Base-by-base conservation (phyloP, 2,797 vertebrate genomes). In the Pipistrellus pipistrellus region DNA sequence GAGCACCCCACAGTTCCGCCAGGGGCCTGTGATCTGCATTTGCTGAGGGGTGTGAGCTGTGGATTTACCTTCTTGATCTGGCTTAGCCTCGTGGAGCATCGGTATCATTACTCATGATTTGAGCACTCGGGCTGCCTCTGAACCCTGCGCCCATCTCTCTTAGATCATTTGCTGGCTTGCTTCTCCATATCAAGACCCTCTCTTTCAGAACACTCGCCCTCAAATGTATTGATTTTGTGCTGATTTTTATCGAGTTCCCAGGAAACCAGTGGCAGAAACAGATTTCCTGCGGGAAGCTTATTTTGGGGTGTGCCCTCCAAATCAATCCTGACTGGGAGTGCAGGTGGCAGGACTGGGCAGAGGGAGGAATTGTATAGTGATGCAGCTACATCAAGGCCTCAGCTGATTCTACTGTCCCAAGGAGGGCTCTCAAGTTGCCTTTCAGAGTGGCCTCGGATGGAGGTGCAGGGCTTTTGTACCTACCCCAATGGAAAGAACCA, bases 241-340 rank as follows among this genome's bases (percentile, higher is more conserved):
- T 21, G 7, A 38, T 87, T 81, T 90, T 44, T 14, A 25, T 62
- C 2, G 0, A n/a, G 66, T 88, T 81, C 35, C 55, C 44, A 15
- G 87, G 48, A 89, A 44, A 35, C 21, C 68, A 32, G 0, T 38
- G 84, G n/a, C 11, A 11, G 32, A 76, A 59, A 27, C 13, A 12
- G 27, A 23, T 53, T 27, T 59, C 15, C 44, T 32, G 1, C 53
- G 21, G 57, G 20, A 66, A n/a, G 38, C 78, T 62, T 62, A 18
- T 1, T 44, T 1, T 35, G 18, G 64, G 12, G 20, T 55, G 17
- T 21, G 9, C 57, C 32, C 72, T 62, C 11, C 25, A 66, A 18
- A n/a, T 81, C 53, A 38, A 8, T 14, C 13, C 53, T 0, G 0
- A 4, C 7, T 10, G 30, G 44, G 8, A 14, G 51, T 32, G 20